phyloP scores from a whole-genome alignment of 2,888 invertebrate species.

The Meliscaeva auricollis region DNA sequence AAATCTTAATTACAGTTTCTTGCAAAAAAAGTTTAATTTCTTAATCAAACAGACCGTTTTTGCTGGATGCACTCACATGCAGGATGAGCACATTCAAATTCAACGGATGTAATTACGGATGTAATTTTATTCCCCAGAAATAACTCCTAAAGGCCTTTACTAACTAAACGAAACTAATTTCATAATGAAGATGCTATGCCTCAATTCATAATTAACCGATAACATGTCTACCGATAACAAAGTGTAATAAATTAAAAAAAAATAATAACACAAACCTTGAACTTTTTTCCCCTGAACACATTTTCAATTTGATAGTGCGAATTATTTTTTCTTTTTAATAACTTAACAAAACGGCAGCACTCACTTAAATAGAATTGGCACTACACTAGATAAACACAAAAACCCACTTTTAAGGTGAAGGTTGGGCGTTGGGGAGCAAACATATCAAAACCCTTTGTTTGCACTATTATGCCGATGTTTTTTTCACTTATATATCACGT shows the following conservation, averaged over 20 bases:
- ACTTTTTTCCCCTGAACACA: constrained; percentile 20
- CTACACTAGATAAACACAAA: constrained; percentile 2
- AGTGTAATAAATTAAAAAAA: background rate
- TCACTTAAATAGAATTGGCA: constrained; percentile 29
- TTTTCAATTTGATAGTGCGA: constrained; percentile 9
- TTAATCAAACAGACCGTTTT: too few relatives aligned
- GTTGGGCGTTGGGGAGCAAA: constrained; percentile 13
- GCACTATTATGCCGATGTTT: too few relatives aligned
- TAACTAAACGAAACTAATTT: background rate
- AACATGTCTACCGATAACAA: constrained; percentile 9
- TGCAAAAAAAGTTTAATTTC: too few relatives aligned
- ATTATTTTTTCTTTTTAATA: constrained; percentile 20
- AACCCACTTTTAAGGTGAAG: constrained; percentile 28
- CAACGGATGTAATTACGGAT: background rate
- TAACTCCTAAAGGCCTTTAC: background rate
- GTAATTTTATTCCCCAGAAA: too few relatives aligned
- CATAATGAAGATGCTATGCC: background rate
- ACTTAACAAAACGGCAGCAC: constrained; percentile 18
- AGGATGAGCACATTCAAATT: background rate
- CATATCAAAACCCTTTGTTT: background rate
- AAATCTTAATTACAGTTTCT: too few relatives aligned
- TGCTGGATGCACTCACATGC: too few relatives aligned
- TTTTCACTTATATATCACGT: constrained; percentile 12
- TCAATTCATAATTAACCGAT: constrained; percentile 10
- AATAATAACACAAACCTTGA: constrained; percentile 37